Evolutionary conservation across 2,113 vertebrate genomes (phyloP).

Genomic region (Fregetta grallaria): DNA sequence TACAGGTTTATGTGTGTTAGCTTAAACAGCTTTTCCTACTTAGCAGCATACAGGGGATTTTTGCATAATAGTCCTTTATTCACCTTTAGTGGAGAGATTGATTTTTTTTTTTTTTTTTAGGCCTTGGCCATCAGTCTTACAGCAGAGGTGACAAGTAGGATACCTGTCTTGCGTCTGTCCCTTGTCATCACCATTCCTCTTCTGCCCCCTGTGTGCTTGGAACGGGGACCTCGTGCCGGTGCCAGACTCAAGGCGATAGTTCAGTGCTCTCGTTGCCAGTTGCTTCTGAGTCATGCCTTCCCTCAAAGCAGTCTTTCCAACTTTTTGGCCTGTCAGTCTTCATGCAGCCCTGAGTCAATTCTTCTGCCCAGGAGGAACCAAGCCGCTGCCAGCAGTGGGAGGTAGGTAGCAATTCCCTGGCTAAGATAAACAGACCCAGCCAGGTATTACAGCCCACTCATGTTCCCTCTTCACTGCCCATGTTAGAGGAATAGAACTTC

Average conservation of each 20-base stretch:
- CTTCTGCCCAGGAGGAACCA: neutral
- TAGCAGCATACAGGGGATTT: neutral
- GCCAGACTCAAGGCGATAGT: neutral
- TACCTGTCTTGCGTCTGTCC: neutral
- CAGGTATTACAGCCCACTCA: conserved; percentile 3
- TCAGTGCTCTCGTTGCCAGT: neutral
- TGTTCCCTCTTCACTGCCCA: neutral
- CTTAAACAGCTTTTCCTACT: neutral
- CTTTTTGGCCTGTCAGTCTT: neutral
- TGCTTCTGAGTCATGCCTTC: neutral
- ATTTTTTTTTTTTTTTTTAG: neutral
- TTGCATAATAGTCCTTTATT: neutral
- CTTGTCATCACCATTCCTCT: neutral
- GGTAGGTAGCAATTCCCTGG: neutral
- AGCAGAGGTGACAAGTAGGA: neutral
- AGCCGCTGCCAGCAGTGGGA: neutral
- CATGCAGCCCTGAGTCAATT: neutral
- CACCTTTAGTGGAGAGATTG: neutral
- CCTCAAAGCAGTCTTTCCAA: conserved; percentile 10
- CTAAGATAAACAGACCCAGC: neutral
- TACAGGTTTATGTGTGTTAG: neutral
- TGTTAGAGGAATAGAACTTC: neutral
- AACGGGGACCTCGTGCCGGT: neutral
- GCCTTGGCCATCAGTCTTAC: neutral
- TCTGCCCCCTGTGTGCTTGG: neutral